Percentiles rank a stretch among this genome's conserved stretches.
phyloP scores from a whole-genome alignment of 2,113 vertebrate species.

The human region DNA sequence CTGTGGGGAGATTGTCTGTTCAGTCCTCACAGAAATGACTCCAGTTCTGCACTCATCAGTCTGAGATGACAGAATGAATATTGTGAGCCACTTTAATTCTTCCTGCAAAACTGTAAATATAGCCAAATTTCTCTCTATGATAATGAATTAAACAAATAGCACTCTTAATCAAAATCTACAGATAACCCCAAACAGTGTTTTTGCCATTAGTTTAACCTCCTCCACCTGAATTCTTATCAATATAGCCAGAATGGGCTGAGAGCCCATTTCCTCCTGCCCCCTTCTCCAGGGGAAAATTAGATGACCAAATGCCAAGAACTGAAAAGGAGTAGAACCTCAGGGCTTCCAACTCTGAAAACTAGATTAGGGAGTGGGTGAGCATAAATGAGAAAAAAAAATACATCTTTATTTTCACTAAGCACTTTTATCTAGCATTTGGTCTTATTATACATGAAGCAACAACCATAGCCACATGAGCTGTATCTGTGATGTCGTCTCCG shows the following conservation, averaged over 20 bases:
- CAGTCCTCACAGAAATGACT: neutral
- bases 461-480: neutral
- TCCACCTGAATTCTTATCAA: neutral
- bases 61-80: constrained; percentile 29
- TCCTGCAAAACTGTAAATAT: constrained; percentile 28
- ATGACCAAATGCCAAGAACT: neutral
- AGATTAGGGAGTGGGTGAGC: neutral
- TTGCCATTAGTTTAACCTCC: neutral
- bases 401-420: neutral
- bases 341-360: neutral
- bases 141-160: neutral
- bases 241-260: neutral
- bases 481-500: neutral
- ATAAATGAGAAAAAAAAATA: neutral
- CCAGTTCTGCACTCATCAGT: neutral
- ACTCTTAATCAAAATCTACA: constrained; percentile 16
- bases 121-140: neutral
- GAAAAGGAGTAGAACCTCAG: neutral
- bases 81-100: neutral
- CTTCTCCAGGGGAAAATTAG: neutral
- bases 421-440: neutral
- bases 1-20: neutral
- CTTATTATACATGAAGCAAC: neutral
- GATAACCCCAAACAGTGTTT: neutral
- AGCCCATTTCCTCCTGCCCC: neutral